Evolutionary conservation across 2,888 invertebrate genomes (phyloP), one percentile per base, ranked within the genome.

Genomic region (Habrosyne pyritoides): DNA sequence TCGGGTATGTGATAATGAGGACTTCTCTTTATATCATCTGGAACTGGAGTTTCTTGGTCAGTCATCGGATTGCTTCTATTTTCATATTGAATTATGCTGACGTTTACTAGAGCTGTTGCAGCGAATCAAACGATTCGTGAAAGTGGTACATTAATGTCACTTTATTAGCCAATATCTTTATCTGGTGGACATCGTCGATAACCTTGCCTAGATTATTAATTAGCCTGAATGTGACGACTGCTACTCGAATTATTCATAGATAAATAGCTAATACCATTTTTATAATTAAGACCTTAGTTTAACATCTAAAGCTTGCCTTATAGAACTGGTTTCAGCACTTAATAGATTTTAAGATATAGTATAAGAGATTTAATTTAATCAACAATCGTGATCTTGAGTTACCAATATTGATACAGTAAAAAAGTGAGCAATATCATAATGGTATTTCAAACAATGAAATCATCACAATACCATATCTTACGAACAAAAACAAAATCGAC

Each of bases 1-100:
- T 63, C 62, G 68, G 70, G 69, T 78, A 75, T 81, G 80, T 76
- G 81, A 66, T 83, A 79, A 79, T 80, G 80, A 80, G 77, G 63
- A 53, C 26, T 47, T 26, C 57, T 69, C 59, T 75, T 74, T 66
- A 69, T 71, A 67, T 67, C 57, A 50, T 30, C 50, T 50, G 50
- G 48, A 24, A 24, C 10, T 50, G 10, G 42, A 42, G 42, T 42
- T 42, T 42, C 42, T 42, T 42, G 56, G 56, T 36, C 54, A 62
- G 60, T 51, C 56, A 53, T 57, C 61, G 54, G 61, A 63, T 68
- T 71, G 54, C 68, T 64, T 42, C 42, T 42, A 42, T 42, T 42
- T 42, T 42, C n/a, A 42, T 42, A 42, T 42, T 42, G 18, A 42
- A 42, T 42, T 42, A 42, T 42, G 42, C 42, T 42, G 42, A 42